Evolutionary conservation across 2,113 vertebrate genomes (phyloP).

Genomic region (Rhea pennata): DNA sequence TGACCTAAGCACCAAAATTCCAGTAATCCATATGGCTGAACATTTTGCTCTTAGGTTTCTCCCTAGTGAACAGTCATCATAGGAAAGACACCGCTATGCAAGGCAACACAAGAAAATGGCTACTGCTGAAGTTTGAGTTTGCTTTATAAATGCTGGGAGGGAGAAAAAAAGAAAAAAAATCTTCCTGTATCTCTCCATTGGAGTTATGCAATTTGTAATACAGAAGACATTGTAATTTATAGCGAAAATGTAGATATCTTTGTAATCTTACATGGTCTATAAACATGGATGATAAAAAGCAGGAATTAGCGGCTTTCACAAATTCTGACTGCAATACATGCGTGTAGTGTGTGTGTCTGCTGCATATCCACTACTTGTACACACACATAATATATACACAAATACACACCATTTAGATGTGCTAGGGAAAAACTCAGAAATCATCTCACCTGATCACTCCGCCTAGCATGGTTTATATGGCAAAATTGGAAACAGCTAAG

Average conservation of each 20-base stretch:
- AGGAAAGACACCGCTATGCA: not conserved
- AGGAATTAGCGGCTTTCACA: not conserved
- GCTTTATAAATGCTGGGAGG: not conserved
- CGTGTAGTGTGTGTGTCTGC: not conserved
- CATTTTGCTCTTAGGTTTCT: not conserved
- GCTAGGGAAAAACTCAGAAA: not conserved
- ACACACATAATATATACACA: rapidly evolving
- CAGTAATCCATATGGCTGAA: not conserved
- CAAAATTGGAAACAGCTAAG: not conserved
- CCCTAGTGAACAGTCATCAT: not conserved
- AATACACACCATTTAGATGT: not conserved
- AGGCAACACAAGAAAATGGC: not conserved
- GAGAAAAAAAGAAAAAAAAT: not conserved
- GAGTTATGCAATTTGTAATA: not conserved
- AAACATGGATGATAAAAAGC: not conserved
- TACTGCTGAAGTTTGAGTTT: not conserved
- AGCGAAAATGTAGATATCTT: not conserved
- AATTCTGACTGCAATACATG: not conserved
- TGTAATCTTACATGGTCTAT: not conserved
- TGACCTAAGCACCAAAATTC: not conserved
- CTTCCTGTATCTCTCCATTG: rapidly evolving
- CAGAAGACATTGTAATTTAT: not conserved
- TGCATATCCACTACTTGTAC: not conserved
- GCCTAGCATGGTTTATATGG: not conserved
- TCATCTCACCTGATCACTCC: not conserved